Conservation (phyloP, 53 echinoderm and acorn worm species). For the Echinometra lucunter region DNA sequence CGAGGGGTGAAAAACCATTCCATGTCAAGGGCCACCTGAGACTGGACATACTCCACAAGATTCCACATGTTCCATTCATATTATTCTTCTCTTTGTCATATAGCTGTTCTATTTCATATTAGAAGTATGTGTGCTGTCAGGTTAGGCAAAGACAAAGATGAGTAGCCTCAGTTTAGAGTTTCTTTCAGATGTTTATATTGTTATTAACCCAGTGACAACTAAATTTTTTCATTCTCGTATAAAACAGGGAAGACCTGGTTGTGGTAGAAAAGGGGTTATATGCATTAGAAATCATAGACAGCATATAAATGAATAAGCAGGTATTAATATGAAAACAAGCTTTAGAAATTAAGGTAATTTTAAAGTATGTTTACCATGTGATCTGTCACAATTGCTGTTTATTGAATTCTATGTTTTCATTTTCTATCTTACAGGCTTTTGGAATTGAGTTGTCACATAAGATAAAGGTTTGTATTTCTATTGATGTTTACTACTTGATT, state of each 20-base stretch:
- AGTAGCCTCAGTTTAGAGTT: neutral
- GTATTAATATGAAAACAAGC: no score
- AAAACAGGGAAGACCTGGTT: no score
- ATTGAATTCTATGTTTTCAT: neutral
- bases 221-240: no score
- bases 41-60: no score
- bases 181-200: neutral
- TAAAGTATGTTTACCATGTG: neutral
- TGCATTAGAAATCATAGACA: neutral
- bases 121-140: neutral
- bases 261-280: no score
- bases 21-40: no score
- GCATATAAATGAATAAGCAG: neutral
- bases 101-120: neutral
- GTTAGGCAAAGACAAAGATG: neutral
- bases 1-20: no score
- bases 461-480: conserved; percentile 48
- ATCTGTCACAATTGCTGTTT: neutral
- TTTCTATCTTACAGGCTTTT: conserved; percentile 43
- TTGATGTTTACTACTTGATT: neutral
- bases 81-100: no score
- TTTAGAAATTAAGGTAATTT: neutral
- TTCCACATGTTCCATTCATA: no score
- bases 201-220: no score
- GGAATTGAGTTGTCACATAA: conserved; percentile 53